A percentile compares a stretch with the other conserved stretches of the same genome.
These are phyloP conservation scores for Pangasianodon hypophthalmus DNA, from an alignment of 2,113 vertebrate genomes.

Conservation along the genomic window DNA sequence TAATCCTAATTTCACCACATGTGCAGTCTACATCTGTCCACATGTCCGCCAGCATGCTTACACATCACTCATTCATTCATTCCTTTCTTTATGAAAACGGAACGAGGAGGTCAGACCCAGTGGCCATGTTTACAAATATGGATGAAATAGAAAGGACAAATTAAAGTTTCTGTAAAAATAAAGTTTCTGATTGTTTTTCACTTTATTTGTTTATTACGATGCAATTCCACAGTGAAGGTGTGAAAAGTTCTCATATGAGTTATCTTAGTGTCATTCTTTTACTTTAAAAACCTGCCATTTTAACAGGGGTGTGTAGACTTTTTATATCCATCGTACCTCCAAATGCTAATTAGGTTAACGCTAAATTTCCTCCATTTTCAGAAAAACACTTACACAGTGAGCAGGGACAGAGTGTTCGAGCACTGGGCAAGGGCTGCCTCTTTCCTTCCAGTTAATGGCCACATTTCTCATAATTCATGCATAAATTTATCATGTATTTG, in stretches of 20 bases:
- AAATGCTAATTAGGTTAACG: neutral
- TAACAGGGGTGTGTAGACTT: no score
- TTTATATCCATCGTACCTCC: neutral
- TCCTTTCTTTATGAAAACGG: neutral
- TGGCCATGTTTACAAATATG: neutral
- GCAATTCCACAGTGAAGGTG: no score
- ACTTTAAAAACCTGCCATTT: no score
- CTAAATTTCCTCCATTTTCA: neutral
- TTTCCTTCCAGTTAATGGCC: neutral
- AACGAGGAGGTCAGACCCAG: neutral
- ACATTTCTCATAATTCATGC: neutral
- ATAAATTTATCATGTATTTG: neutral
- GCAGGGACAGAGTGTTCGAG: neutral
- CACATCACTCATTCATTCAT: neutral
- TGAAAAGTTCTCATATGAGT: no score
- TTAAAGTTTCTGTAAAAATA: neutral
- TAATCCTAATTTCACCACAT: neutral
- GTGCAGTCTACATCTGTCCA: neutral
- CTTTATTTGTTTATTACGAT: no score
- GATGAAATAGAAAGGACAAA: neutral
- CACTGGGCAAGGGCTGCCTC: neutral
- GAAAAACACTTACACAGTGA: neutral
- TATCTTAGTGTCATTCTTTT: no score
- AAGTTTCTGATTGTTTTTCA: no score
- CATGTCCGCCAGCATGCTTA: neutral